phyloP scores from a whole-genome alignment of 1,140 invertebrate species.

The Drosophila tsacasi region DNA sequence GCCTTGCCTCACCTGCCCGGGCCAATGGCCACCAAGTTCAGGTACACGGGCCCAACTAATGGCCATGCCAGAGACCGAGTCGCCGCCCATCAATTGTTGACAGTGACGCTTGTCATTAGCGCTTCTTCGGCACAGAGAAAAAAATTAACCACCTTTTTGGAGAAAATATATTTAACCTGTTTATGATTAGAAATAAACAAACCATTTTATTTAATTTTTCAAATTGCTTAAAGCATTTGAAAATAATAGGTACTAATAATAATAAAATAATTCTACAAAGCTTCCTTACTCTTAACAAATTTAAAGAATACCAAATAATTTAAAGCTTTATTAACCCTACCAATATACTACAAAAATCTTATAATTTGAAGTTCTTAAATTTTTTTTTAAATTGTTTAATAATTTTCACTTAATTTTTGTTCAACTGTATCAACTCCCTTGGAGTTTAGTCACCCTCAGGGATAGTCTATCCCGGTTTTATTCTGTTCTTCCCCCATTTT shows the following conservation, averaged over 20 bases:
- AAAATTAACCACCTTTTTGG: too few species aligned
- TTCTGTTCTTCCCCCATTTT: constrained; percentile 34
- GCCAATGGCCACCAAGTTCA: constrained; percentile 60
- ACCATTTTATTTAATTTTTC: accelerated
- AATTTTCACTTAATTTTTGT: neutral
- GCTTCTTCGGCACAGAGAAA: constrained; percentile 9
- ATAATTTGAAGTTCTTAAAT: too few species aligned
- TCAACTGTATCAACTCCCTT: constrained; percentile 1
- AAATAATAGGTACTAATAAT: too few species aligned
- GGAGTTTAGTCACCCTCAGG: constrained; percentile 54
- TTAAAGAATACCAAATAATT: too few species aligned
- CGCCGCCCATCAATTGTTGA: constrained; percentile 61
- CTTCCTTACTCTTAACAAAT: too few species aligned
- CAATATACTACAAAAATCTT: too few species aligned
- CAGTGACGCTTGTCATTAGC: constrained; percentile 73
- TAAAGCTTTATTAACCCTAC: neutral
- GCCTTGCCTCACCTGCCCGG: constrained; percentile 1
- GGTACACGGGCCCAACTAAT: constrained; percentile 58
- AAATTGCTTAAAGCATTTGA: neutral
- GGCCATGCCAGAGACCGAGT: constrained; percentile 24
- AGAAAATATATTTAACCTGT: too few species aligned
- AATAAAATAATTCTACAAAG: too few species aligned
- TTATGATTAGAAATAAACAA: too few species aligned
- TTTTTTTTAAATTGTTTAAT: too few species aligned
- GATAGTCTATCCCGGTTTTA: constrained; percentile 1